phyloP scores from a whole-genome alignment of 2,797 vertebrate genomes.

The Lates japonicus region DNA sequence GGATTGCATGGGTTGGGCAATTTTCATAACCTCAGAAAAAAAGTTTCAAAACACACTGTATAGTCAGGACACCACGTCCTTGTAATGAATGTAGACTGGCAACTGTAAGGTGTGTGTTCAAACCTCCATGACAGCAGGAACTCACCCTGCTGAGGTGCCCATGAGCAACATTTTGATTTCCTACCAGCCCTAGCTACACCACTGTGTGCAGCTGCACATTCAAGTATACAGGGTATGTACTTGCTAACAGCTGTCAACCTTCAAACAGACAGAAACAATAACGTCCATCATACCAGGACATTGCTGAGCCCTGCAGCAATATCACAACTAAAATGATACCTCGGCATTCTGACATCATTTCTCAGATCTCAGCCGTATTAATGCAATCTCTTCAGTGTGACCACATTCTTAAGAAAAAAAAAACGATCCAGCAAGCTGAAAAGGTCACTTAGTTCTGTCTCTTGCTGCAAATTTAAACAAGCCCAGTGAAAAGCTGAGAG shows the following conservation, averaged over 20 bases:
- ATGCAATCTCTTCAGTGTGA: neutral
- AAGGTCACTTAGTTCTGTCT: neutral
- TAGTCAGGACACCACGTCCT: neutral
- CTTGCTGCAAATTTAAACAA: neutral
- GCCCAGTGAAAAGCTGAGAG: neutral
- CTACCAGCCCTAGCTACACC: neutral
- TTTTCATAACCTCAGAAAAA: conserved; percentile 19
- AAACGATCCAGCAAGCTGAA: neutral
- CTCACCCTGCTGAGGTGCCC: neutral
- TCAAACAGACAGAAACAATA: no score
- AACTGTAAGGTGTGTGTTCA: neutral
- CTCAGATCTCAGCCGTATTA: neutral
- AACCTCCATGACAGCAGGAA: neutral
- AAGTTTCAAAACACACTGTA: conserved; percentile 4
- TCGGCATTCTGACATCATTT: neutral
- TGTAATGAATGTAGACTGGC: neutral
- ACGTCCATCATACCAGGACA: neutral
- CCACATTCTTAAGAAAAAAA: neutral
- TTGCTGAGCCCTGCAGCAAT: neutral
- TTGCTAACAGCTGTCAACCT: no score
- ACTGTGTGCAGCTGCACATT: neutral
- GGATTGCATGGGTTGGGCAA: neutral
- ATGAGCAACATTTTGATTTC: conserved; percentile 5
- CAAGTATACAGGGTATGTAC: neutral
- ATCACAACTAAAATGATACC: neutral